Evolutionary conservation across 2,797 vertebrate species (phyloP).

Genomic region (Pseudochirops cupreus): DNA sequence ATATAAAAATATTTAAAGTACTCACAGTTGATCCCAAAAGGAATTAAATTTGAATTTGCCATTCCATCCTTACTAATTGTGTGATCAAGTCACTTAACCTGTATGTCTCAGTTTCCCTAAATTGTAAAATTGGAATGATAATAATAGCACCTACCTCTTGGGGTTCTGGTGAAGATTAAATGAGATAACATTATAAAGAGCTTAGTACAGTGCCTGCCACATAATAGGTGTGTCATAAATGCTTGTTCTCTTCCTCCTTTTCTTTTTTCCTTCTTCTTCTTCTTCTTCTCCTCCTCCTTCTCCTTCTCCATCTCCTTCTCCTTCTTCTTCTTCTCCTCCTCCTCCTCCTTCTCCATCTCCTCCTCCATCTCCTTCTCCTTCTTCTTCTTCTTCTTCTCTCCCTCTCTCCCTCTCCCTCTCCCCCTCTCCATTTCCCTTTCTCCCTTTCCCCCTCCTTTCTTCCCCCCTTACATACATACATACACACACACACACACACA

Average conservation of each 20-base stretch:
- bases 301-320: accelerated
- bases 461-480: no score
- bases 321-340: accelerated
- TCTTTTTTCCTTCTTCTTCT: background rate
- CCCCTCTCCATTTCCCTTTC: no score
- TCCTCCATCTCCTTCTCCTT: no score
- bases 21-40: background rate
- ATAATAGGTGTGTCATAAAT: background rate
- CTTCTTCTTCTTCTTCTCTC: no score
- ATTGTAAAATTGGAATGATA: background rate
- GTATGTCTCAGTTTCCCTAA: background rate
- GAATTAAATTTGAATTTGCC: background rate
- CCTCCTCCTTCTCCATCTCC: accelerated
- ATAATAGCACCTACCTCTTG: background rate
- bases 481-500: background rate
- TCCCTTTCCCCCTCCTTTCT: no score
- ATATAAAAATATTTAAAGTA: background rate
- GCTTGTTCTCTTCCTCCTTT: background rate
- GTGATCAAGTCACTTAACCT: background rate
- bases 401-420: no score
- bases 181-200: background rate
- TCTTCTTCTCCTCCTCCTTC: accelerated
- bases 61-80: background rate
- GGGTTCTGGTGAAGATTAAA: background rate
- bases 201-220: background rate